phyloP scores from a whole-genome alignment of 2,797 vertebrate genomes.

The Cirrhinus mrigala region DNA sequence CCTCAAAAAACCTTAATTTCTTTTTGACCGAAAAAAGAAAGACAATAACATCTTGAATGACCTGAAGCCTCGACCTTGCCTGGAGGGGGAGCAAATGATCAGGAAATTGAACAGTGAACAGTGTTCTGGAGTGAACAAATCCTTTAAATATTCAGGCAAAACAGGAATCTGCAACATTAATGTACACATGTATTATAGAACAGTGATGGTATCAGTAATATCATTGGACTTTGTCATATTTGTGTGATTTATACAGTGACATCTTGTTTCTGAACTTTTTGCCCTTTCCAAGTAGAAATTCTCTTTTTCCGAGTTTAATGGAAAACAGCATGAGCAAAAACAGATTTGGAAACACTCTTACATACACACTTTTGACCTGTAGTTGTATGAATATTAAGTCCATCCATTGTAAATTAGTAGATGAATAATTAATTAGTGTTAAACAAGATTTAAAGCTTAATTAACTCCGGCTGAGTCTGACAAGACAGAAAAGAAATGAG shows the following conservation, averaged over 20 bases:
- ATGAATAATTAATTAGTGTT: constrained; percentile 70
- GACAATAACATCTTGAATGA: too few relatives aligned
- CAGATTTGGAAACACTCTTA: background rate
- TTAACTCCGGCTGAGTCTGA: constrained; percentile 65
- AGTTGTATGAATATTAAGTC: constrained; percentile 14
- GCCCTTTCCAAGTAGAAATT: background rate
- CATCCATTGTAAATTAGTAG: constrained; percentile 41
- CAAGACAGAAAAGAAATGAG: constrained; percentile 58
- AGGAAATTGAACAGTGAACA: too few relatives aligned
- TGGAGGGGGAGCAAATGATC: too few relatives aligned
- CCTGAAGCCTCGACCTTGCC: too few relatives aligned
- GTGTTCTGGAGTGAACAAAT: too few relatives aligned
- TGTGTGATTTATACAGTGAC: background rate
- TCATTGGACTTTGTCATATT: background rate
- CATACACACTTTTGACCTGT: background rate
- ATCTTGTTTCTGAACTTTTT: background rate
- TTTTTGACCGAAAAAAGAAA: too few relatives aligned
- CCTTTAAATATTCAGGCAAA: too few relatives aligned
- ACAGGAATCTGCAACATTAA: too few relatives aligned
- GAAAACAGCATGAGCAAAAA: background rate
- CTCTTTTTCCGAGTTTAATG: background rate
- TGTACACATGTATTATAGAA: too few relatives aligned
- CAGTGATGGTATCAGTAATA: background rate
- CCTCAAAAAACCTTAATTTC: too few relatives aligned
- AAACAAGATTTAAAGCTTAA: constrained; percentile 71